Evolutionary conservation across 2,888 invertebrate species (phyloP).

Genomic region (Tinea semifulvella): DNA sequence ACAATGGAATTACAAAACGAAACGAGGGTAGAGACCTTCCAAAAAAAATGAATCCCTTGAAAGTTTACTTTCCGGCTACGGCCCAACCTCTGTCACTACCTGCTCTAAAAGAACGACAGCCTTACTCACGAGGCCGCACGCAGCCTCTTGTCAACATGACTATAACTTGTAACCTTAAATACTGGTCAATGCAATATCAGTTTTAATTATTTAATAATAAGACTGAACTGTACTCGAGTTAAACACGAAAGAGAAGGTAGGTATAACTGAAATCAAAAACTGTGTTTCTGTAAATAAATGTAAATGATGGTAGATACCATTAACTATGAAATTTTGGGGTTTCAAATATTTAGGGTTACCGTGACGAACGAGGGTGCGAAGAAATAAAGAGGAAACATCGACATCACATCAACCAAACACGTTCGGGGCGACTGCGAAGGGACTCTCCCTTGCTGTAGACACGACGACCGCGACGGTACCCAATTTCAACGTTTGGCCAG

Average conservation of each 20-base stretch:
- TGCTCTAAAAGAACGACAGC: constrained; percentile 36
- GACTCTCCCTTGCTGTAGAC: constrained; percentile 7
- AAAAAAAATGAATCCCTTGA: constrained; percentile 31
- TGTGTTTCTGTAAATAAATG: too few relatives aligned
- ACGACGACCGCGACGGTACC: not conserved
- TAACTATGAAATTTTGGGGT: constrained; percentile 25
- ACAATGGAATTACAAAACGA: constrained; percentile 8
- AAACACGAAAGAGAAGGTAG: too few relatives aligned
- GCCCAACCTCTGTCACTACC: constrained; percentile 31
- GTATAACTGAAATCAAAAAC: too few relatives aligned
- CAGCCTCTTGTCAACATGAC: too few relatives aligned
- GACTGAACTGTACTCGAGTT: too few relatives aligned
- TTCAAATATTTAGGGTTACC: constrained; percentile 41
- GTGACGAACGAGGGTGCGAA: constrained; percentile 50
- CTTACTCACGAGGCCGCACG: constrained; percentile 10
- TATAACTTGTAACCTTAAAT: not conserved
- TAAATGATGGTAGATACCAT: too few relatives aligned
- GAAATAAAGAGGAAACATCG: constrained; percentile 46
- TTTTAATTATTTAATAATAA: too few relatives aligned
- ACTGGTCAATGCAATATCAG: too few relatives aligned
- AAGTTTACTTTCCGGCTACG: constrained; percentile 40
- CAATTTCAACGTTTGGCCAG: not conserved
- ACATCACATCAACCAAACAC: constrained; percentile 38
- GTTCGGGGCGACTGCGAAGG: constrained; percentile 28
- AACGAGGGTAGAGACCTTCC: constrained; percentile 19